Conservation (phyloP, 1,140 invertebrate species). For the Drosophila sucinea region DNA sequence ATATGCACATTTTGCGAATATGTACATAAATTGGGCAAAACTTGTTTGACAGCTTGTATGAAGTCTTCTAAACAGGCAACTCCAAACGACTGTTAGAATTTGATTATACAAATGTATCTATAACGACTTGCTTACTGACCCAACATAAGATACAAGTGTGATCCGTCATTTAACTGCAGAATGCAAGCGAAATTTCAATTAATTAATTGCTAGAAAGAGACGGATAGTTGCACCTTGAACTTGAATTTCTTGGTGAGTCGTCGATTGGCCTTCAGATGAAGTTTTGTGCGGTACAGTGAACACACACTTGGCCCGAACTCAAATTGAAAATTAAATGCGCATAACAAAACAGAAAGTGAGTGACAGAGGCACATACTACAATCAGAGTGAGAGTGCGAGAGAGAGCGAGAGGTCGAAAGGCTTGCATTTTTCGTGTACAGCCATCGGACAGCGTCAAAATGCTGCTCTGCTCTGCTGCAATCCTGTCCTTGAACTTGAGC, state of each 20-base stretch:
- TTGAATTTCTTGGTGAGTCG: conserved; percentile 53
- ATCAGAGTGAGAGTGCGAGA: conserved; percentile 3
- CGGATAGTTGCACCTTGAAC: conserved; percentile 56
- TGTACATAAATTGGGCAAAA: conserved; percentile 54
- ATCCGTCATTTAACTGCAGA: conserved; percentile 13
- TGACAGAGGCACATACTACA: background rate
- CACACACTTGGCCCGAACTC: conserved; percentile 20
- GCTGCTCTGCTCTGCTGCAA: conserved; percentile 46
- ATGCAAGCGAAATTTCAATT: conserved; percentile 25
- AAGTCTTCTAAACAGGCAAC: background rate
- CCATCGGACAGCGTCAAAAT: conserved; percentile 64
- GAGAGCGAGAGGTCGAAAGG: conserved; percentile 23
- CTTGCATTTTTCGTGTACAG: conserved; percentile 56
- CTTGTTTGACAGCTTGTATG: conserved; percentile 57
- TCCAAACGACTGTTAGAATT: conserved; percentile 8
- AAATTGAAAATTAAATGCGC: conserved; percentile 51
- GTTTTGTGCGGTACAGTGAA: conserved; percentile 52
- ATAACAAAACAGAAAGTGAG: conserved; percentile 45
- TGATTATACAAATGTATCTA: conserved; percentile 16
- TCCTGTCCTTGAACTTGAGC: conserved; percentile 72
- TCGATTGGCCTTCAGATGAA: conserved; percentile 56
- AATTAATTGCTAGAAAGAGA: conserved; percentile 50
- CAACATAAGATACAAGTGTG: conserved; percentile 54
- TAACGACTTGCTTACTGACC: conserved; percentile 45
- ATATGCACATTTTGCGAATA: conserved; percentile 21